Conservation (phyloP, 2,113 vertebrate genomes). For the Chroicocephalus ridibundus region DNA sequence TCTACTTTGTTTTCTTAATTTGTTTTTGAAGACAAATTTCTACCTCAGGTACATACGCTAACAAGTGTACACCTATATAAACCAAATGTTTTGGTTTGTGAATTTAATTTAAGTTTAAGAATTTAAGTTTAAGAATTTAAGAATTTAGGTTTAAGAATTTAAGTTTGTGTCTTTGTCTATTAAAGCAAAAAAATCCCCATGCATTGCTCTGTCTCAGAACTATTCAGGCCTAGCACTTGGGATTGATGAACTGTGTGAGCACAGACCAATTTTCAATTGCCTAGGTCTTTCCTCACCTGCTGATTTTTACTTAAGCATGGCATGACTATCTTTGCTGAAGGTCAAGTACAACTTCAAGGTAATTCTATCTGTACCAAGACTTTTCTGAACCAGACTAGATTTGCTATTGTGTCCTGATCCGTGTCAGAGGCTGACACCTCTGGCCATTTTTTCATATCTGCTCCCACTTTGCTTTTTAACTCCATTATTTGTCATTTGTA, state of each 20-base stretch:
- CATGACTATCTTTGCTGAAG: neutral
- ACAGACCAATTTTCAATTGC: neutral
- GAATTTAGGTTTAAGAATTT: neutral
- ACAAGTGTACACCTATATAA: neutral
- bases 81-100: neutral
- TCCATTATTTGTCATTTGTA: neutral
- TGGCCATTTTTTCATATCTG: neutral
- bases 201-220: neutral
- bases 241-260: neutral
- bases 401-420: neutral
- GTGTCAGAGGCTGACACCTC: neutral
- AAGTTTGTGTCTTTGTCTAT: neutral
- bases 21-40: neutral
- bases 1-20: neutral
- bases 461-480: neutral
- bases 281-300: neutral
- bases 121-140: no score
- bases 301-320: neutral
- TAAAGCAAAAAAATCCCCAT: neutral
- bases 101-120: no score
- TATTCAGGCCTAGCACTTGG: neutral
- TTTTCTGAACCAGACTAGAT: neutral
- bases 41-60: neutral
- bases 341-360: neutral
- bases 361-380: neutral